phyloP scores from a whole-genome alignment of 1,140 invertebrate genomes.

The Drosophila nasuta region DNA sequence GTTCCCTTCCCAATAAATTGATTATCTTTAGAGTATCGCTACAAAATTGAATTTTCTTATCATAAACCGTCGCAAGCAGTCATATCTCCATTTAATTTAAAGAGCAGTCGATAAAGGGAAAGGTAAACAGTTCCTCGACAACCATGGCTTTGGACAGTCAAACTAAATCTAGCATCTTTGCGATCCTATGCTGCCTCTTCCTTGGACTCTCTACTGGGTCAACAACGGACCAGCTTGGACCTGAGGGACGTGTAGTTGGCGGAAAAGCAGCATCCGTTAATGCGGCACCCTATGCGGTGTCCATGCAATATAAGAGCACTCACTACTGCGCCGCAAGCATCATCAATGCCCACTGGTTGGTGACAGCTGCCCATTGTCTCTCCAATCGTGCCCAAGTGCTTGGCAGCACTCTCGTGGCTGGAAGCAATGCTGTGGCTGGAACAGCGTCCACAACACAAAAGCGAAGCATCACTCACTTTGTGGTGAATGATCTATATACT shows the following conservation, averaged over 20 bases:
- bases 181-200: conserved; percentile 22
- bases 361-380: conserved; percentile 85
- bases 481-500: conserved; percentile 69
- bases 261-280: conserved; percentile 65
- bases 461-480: conserved; percentile 66
- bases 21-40: neutral
- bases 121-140: conserved; percentile 70
- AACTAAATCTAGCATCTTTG: conserved; percentile 9
- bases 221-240: conserved; percentile 32
- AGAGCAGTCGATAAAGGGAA: conserved; percentile 44
- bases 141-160: conserved; percentile 59
- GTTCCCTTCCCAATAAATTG: neutral
- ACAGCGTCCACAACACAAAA: conserved; percentile 69
- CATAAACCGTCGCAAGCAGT: conserved; percentile 7
- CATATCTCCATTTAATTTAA: conserved; percentile 71
- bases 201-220: conserved; percentile 40
- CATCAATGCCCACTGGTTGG: conserved; percentile 85
- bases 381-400: conserved; percentile 65
- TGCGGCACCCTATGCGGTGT: conserved; percentile 82
- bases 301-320: conserved; percentile 67
- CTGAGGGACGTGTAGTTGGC: conserved; percentile 77
- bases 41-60: conserved; percentile 71
- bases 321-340: conserved; percentile 87
- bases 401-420: conserved; percentile 67
- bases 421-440: conserved; percentile 68